Evolutionary conservation across 2,113 vertebrate species (phyloP).

Genomic region (Danionella cerebrum): DNA sequence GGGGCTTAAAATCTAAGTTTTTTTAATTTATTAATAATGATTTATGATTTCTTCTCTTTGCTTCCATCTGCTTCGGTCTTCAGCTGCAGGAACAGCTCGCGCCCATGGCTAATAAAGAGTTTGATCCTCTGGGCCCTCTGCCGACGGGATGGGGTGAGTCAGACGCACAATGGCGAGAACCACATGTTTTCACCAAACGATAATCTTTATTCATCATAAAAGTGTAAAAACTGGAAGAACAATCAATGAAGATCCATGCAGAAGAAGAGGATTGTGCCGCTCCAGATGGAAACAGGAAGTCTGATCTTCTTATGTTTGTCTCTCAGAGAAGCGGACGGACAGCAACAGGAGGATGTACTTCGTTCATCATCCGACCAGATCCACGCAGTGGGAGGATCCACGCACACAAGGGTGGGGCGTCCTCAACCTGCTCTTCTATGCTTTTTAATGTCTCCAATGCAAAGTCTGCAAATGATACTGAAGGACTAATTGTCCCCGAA

Average conservation of each 20-base stretch:
- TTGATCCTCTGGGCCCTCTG: slow-evolving; percentile 92
- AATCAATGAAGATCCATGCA: too few relatives aligned
- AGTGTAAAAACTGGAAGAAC: too few relatives aligned
- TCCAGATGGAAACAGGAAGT: too few relatives aligned
- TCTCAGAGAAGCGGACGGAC: slow-evolving; percentile 90
- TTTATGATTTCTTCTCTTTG: background rate
- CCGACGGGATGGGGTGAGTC: slow-evolving; percentile 93
- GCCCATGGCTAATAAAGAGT: slow-evolving; percentile 85
- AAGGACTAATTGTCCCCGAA: too few relatives aligned
- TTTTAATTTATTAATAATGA: too few relatives aligned
- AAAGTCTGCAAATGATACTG: too few relatives aligned
- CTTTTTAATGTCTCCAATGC: too few relatives aligned
- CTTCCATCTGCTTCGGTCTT: slow-evolving; percentile 40
- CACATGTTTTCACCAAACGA: too few relatives aligned
- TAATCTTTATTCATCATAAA: too few relatives aligned
- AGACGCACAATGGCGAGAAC: too few relatives aligned
- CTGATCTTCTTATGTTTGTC: background rate
- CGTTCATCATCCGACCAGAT: slow-evolving; percentile 90
- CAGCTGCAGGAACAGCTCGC: slow-evolving; percentile 90
- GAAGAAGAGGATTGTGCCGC: too few relatives aligned
- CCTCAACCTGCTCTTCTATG: background rate
- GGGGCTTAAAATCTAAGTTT: too few relatives aligned
- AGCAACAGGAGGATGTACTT: slow-evolving; percentile 96
- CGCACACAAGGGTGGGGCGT: slow-evolving; percentile 86
- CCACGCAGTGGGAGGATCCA: slow-evolving; percentile 96